Evolutionary conservation across 2,113 vertebrate species (phyloP).

Genomic region (Tylochromis polylepis): DNA sequence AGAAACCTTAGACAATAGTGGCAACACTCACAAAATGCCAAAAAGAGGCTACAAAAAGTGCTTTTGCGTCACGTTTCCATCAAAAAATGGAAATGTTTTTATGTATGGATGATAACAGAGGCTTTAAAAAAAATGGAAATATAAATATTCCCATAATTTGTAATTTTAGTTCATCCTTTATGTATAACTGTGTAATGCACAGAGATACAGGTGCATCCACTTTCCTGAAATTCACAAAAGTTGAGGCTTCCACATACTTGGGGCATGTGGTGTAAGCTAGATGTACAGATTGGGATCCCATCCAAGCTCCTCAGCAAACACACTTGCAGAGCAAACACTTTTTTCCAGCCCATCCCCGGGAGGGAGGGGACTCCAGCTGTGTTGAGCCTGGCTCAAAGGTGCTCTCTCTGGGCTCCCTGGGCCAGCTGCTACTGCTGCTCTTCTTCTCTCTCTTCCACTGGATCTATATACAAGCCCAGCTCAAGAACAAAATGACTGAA

Average conservation of each 20-base stretch:
- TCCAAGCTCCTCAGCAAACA: neutral
- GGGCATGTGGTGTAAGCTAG: neutral
- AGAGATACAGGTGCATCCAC: neutral
- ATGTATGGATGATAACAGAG: neutral
- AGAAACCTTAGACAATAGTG: neutral
- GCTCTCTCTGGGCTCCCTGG: constrained; percentile 24
- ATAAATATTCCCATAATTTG: neutral
- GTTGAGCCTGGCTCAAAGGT: constrained; percentile 24
- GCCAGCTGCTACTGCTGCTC: constrained; percentile 25
- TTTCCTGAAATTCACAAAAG: neutral
- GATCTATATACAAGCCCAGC: neutral
- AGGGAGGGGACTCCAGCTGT: constrained; percentile 33
- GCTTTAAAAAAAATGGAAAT: neutral
- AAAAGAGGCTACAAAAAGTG: neutral
- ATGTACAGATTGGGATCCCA: neutral
- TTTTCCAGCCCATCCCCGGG: neutral
- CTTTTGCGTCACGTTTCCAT: neutral
- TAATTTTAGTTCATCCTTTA: neutral
- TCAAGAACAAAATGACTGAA: neutral
- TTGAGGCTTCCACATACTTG: neutral
- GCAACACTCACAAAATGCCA: neutral
- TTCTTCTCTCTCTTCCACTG: neutral
- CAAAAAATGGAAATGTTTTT: neutral
- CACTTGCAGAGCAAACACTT: neutral
- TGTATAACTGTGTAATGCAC: neutral